These are phyloP conservation scores for Popillia japonica DNA, from an alignment of 1,140 invertebrate genomes.

Conservation along the genomic window DNA sequence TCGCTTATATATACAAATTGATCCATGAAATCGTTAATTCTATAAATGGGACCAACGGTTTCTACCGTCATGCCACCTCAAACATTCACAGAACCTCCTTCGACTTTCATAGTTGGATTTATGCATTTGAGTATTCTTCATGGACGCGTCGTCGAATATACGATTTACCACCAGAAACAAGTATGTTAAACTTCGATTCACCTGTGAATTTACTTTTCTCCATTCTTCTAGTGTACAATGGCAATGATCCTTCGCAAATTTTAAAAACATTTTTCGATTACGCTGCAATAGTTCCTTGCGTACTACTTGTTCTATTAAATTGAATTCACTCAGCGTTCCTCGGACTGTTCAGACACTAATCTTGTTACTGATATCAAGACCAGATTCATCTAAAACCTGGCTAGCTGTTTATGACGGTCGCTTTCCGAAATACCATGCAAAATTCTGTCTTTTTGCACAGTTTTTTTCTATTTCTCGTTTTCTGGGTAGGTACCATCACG, in stretches of 20 bases:
- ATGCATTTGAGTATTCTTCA: background rate
- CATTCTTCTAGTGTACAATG: background rate
- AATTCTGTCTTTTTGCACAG: too few relatives aligned
- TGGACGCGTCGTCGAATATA: conserved; percentile 8
- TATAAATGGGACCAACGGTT: background rate
- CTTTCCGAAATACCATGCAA: too few relatives aligned
- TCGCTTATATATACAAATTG: background rate
- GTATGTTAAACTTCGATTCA: conserved; percentile 9
- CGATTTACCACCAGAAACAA: background rate
- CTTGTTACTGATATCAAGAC: too few relatives aligned
- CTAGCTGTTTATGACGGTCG: too few relatives aligned
- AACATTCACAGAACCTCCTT: conserved; percentile 2
- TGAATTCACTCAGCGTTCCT: too few relatives aligned
- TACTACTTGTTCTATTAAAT: background rate
- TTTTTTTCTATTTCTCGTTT: too few relatives aligned
- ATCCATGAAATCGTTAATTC: conserved; percentile 1
- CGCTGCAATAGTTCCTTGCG: background rate
- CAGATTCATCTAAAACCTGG: too few relatives aligned
- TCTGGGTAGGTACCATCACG: too few relatives aligned
- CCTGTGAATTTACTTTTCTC: background rate
- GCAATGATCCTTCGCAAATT: background rate
- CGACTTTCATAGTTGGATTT: background rate
- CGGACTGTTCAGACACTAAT: too few relatives aligned
- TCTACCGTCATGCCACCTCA: background rate
- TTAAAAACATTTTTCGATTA: background rate